These are phyloP conservation scores for Drosophila quadrilineata DNA, from an alignment of 1,140 invertebrate species.

Conservation along the genomic window DNA sequence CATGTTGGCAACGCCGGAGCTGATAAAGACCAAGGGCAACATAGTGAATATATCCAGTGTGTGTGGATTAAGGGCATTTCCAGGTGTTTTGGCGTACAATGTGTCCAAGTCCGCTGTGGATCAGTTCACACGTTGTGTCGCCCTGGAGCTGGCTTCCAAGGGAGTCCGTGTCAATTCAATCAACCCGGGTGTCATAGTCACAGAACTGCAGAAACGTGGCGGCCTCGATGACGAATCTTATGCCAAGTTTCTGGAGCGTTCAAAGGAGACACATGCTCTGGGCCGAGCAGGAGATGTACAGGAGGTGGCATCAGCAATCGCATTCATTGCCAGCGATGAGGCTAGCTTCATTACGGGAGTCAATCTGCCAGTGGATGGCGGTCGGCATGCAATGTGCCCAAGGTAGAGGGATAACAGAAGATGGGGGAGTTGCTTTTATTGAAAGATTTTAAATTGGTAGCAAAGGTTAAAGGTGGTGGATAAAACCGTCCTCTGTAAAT, in stretches of 20 bases:
- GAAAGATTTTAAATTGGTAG: too few species aligned
- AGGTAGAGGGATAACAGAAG: too few species aligned
- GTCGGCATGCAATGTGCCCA: constrained; percentile 80
- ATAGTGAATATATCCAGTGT: constrained; percentile 96
- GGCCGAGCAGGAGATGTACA: constrained; percentile 88
- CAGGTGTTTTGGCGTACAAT: constrained; percentile 90
- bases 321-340: constrained; percentile 91
- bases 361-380: constrained; percentile 90
- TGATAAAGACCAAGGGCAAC: constrained; percentile 91
- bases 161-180: constrained; percentile 93
- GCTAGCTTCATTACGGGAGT: constrained; percentile 92
- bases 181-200: constrained; percentile 90
- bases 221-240: constrained; percentile 89
- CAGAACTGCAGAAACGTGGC: constrained; percentile 89
- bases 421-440: constrained; percentile 81
- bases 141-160: constrained; percentile 90
- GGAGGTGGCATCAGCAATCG: constrained; percentile 91
- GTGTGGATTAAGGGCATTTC: constrained; percentile 90
- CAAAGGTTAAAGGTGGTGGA: too few species aligned
- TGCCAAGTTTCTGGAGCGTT: constrained; percentile 87
- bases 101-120: constrained; percentile 95
- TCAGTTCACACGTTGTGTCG: constrained; percentile 92
- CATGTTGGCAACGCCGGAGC: constrained; percentile 90
- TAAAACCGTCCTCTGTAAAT: too few species aligned
- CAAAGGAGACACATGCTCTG: constrained; percentile 90